Conservation (phyloP, 1,140 invertebrate genomes). For the Nautilus pompilius region DNA sequence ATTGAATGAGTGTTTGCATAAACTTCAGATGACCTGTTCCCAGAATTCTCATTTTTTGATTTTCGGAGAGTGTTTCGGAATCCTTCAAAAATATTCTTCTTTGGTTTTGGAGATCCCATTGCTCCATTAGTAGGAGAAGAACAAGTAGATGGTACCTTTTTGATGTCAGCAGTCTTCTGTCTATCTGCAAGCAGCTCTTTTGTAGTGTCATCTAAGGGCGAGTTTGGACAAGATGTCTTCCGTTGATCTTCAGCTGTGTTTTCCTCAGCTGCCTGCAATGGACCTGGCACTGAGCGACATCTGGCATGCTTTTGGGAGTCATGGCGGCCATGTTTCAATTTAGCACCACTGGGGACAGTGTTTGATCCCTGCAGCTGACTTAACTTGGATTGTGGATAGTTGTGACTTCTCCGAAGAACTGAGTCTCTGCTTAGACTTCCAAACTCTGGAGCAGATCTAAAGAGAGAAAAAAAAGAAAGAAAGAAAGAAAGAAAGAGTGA, state of each 20-base stretch:
- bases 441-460: slow-evolving; percentile 57
- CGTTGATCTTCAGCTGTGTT: neutral
- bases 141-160: slow-evolving; percentile 1
- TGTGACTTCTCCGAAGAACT: slow-evolving; percentile 54
- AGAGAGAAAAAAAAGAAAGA: slow-evolving; percentile 9
- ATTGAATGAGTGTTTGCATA: slow-evolving; percentile 26
- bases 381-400: slow-evolving; percentile 32
- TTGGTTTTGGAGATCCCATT: slow-evolving; percentile 41
- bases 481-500: slow-evolving; percentile 2
- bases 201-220: slow-evolving; percentile 32
- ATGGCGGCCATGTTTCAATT: slow-evolving; percentile 21
- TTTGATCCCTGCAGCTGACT: slow-evolving; percentile 8
- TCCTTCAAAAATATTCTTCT: slow-evolving; percentile 60
- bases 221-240: slow-evolving; percentile 31
- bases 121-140: slow-evolving; percentile 12
- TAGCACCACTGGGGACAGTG: slow-evolving; percentile 16
- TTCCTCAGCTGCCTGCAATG: slow-evolving; percentile 13
- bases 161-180: neutral
- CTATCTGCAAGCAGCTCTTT: slow-evolving; percentile 11
- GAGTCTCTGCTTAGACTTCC: slow-evolving; percentile 44
- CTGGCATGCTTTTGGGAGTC: slow-evolving; percentile 33
- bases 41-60: slow-evolving; percentile 36
- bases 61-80: slow-evolving; percentile 62
- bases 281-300: slow-evolving; percentile 41
- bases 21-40: slow-evolving; percentile 9